A percentile compares a stretch with the other conserved stretches of the same genome.
Evolutionary conservation across 2,113 vertebrate species (phyloP).

Genomic region (Meles meles): DNA sequence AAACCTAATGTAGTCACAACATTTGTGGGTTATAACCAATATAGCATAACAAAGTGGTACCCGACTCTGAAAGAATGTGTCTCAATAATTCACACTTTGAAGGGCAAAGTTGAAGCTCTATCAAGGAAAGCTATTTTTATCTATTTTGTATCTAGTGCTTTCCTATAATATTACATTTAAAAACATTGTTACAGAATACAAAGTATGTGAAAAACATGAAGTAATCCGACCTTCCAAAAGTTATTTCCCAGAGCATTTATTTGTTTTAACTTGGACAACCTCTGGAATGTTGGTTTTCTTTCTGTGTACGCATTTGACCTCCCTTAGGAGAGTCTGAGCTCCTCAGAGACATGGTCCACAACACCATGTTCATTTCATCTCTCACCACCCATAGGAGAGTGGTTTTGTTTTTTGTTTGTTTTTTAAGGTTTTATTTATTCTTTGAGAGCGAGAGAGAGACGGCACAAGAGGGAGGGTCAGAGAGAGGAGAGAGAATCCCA

Average conservation of each 20-base stretch:
- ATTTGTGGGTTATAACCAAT: background rate
- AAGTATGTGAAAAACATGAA: background rate
- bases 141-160: background rate
- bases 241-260: background rate
- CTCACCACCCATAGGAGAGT: rapidly evolving
- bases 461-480: background rate
- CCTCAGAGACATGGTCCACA: background rate
- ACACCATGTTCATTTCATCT: background rate
- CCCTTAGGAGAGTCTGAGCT: background rate
- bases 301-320: background rate
- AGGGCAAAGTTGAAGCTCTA: background rate
- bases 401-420: background rate
- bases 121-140: background rate
- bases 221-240: background rate
- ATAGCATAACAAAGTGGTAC: background rate
- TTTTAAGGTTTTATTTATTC: background rate
- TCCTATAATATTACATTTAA: background rate
- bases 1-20: background rate
- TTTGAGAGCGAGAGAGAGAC: background rate
- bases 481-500: background rate
- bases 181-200: background rate
- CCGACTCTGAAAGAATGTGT: rapidly evolving
- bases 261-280: background rate
- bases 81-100: background rate
- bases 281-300: background rate